Conservation (phyloP, 2,797 vertebrate species). For the Lithobates pipiens region DNA sequence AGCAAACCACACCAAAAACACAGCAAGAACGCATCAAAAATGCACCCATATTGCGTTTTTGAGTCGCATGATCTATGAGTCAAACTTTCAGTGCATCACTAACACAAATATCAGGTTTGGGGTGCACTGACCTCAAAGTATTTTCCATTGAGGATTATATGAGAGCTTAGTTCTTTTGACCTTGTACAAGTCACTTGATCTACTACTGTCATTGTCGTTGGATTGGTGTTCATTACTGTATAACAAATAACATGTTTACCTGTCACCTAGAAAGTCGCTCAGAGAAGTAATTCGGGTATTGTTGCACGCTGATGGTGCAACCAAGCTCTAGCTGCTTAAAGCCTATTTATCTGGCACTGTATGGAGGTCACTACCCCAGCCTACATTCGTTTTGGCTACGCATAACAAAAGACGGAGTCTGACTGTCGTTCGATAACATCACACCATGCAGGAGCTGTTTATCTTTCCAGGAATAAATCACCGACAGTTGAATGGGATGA, state of each 20-base stretch:
- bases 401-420: slow-evolving; percentile 51
- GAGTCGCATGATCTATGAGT: no score
- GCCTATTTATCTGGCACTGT: background rate
- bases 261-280: background rate
- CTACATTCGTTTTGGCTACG: slow-evolving; percentile 13
- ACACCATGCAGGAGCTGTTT: background rate
- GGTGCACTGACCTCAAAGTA: no score
- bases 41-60: no score
- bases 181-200: no score
- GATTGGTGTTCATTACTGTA: no score
- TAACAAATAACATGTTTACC: background rate
- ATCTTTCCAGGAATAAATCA: slow-evolving; percentile 24
- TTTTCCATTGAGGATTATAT: no score
- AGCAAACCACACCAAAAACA: no score
- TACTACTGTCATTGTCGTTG: no score
- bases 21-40: no score
- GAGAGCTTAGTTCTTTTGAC: no score
- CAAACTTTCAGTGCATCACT: no score
- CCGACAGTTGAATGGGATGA: background rate
- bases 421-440: slow-evolving; percentile 27
- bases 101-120: no score
- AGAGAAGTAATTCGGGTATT: background rate
- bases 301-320: background rate
- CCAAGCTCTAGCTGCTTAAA: slow-evolving; percentile 3
- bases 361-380: background rate